Evolutionary conservation across 1,140 invertebrate genomes (phyloP), one percentile per base, ranked within the genome.

Genomic region (Bombus soroeensis): DNA sequence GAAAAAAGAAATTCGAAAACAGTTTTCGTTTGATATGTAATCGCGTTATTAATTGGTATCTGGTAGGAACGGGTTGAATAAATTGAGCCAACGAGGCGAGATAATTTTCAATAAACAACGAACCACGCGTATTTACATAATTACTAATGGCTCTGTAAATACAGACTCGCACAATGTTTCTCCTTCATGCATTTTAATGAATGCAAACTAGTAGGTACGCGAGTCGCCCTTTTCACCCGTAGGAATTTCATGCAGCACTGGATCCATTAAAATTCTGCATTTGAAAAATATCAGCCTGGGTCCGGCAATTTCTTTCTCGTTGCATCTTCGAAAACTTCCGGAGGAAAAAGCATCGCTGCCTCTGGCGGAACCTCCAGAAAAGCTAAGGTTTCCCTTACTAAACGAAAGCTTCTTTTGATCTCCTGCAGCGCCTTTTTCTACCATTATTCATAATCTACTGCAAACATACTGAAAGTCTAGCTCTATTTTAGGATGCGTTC

Each of bases 171-270:
- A 25, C 37, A 34, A 71, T 71, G 64, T 71, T 83, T 43, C 75
- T 78, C 62, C 82, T 71, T 83, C 74, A 59, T 79, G 43, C 85
- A 78, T 87, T 83, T 83, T 78, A 83, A 87, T 72, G 81, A 62
- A 41, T 25, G 47, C 53, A 66, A n/a, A 13, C 62, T n/a, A 32
- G 13, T 10, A 53, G 47, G 18, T 18, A 32, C n/a, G 37, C 59
- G 28, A 28, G 6, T 53, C 47, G 18, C 47, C 47, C 47, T 53
- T 53, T 53, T 53, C 47, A 53, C 6, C 18, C 47, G 47, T 53
- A 53, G 22, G 39, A 57, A 43, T 77, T 78, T 83, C 83, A 77
- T 66, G 34, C 34, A 5, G 57, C 53, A 18, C 28, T 53, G 57
- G 57, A 62, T 78, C 68, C 66, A 83, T 73, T 87, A 73, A 83